Base-by-base conservation (phyloP, 2,888 invertebrate species). In the Parnassius orleans region DNA sequence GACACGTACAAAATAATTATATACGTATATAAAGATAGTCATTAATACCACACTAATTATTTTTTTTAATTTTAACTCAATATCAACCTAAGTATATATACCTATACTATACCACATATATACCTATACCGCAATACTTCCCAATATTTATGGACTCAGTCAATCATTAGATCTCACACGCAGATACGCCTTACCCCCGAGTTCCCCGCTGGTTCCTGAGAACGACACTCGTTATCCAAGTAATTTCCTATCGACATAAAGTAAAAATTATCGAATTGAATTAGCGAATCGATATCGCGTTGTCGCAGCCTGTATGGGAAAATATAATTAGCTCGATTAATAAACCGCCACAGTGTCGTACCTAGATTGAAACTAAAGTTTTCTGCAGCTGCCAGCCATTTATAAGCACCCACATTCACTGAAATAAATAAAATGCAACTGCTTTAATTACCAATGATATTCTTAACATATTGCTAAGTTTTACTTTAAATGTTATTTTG, bases 151-250 rank as follows among this genome's bases (percentile, higher is more conserved):
- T 80, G 78, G 79, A 78, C 76, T 81, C 76, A 76, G 79, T 79
- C 83, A 81, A 77, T 76, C 71, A 65, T 62, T 69, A 79, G 90
- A 90, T 90, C 87, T 90, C 90, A 84, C 90, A 90, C 83, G 83
- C 71, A 81, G 90, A 90, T 90, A 89, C 57, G 69, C 70, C 65
- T 76, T 83, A 71, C 84, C 86, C 85, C 82, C 79, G 72, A 78
- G 68, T 70, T 73, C 77, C 87, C 89, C 77, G 86, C 78, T 77
- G 83, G 68, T 77, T 82, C 80, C 81, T 86, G 89, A 86, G 86
- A 89, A 89, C 86, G 78, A 78, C 80, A 83, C 82, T 88, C 83
- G 81, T 87, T 88, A 87, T 76, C 66, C 67, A 64, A 67, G 74
- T 74, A 75, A 78, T 71, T 70, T 67, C 65, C 66, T 74, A 77